Evolutionary conservation across 2,888 invertebrate genomes (phyloP).

Genomic region (Idaea biselata): DNA sequence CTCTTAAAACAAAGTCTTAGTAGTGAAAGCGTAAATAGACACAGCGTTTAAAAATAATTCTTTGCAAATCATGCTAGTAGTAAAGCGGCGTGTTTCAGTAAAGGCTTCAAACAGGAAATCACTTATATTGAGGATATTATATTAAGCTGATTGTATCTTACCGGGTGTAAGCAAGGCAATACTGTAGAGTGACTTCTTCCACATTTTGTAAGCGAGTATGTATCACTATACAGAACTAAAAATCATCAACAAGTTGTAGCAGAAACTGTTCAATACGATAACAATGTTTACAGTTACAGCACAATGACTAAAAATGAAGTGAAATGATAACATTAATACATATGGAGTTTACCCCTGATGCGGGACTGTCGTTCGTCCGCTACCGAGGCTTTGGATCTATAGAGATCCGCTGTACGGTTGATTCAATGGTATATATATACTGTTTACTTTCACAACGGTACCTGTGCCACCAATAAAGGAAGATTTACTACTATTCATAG

Average conservation of each 20-base stretch:
- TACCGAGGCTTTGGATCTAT: background rate
- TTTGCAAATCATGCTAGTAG: conserved; percentile 46
- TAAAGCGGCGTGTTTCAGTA: conserved; percentile 67
- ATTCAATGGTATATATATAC: conserved; percentile 15
- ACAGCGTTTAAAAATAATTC: conserved; percentile 34
- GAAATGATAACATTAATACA: conserved; percentile 60
- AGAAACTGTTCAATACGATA: conserved; percentile 73
- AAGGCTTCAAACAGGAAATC: conserved; percentile 68
- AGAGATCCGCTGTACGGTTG: conserved; percentile 6
- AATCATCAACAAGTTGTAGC: conserved; percentile 77
- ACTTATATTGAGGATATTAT: conserved; percentile 78
- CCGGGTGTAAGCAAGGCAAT: conserved; percentile 80
- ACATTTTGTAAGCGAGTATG: conserved; percentile 78
- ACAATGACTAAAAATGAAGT: conserved; percentile 71
- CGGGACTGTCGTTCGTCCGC: conserved; percentile 24
- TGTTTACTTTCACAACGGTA: conserved; percentile 29
- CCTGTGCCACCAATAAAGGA: conserved; percentile 40
- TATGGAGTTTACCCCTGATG: conserved; percentile 42
- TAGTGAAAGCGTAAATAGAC: conserved; percentile 36
- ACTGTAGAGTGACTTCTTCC: conserved; percentile 80
- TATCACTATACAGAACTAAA: conserved; percentile 80
- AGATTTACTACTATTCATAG: conserved; percentile 34
- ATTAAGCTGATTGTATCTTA: conserved; percentile 80
- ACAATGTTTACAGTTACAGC: conserved; percentile 69
- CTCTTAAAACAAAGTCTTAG: conserved; percentile 34